phyloP scores from a whole-genome alignment of 1,140 invertebrate genomes.

The Papilio polytes region DNA sequence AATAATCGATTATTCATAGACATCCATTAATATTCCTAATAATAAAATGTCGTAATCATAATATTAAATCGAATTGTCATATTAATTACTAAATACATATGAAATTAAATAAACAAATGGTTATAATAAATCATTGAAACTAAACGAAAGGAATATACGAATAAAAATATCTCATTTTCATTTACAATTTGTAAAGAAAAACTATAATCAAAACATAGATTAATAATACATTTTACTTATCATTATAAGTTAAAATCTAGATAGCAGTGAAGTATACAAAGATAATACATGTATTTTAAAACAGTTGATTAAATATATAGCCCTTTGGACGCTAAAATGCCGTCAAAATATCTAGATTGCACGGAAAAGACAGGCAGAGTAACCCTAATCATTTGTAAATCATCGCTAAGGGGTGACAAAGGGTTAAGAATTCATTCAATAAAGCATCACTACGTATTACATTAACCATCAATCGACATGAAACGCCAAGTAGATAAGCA shows the following conservation, averaged over 20 bases:
- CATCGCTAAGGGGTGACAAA: too few species aligned
- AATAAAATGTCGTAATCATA: too few species aligned
- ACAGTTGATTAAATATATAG: not conserved
- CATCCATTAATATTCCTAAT: not conserved
- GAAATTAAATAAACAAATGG: not conserved
- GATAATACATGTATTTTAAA: not conserved
- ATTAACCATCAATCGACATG: too few species aligned
- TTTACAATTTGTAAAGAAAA: too few species aligned
- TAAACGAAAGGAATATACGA: not conserved
- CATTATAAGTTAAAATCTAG: not conserved
- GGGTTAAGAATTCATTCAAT: too few species aligned
- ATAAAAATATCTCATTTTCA: not conserved
- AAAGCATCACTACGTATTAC: too few species aligned
- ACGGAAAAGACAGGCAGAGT: too few species aligned
- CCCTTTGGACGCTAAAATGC: not conserved
- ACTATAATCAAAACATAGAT: not conserved
- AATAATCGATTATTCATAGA: not conserved
- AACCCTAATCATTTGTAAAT: too few species aligned
- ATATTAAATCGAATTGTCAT: too few species aligned
- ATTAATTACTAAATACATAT: not conserved
- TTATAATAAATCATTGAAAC: not conserved
- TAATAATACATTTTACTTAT: constrained; percentile 2
- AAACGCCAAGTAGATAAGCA: too few species aligned
- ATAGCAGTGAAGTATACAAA: not conserved
- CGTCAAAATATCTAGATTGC: not conserved